Evolutionary conservation across 2,888 invertebrate species (phyloP).

Genomic region (Volucella zonaria): DNA sequence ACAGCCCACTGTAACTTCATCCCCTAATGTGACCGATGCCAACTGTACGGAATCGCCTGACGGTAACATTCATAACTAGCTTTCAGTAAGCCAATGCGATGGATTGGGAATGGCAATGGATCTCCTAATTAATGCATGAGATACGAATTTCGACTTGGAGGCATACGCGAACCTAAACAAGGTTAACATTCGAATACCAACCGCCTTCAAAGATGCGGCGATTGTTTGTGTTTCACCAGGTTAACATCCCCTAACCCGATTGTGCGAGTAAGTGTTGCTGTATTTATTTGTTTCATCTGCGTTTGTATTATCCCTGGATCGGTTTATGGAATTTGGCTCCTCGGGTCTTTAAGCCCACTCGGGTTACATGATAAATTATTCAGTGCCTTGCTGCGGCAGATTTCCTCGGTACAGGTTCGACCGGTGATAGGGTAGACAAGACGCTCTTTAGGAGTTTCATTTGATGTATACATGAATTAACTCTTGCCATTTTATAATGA

Average conservation of each 20-base stretch:
- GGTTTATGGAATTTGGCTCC: slow-evolving; percentile 7
- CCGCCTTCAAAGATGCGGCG: slow-evolving; percentile 28
- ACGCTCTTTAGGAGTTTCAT: background rate
- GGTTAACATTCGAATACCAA: background rate
- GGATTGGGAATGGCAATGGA: slow-evolving; percentile 22
- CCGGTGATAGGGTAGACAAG: background rate
- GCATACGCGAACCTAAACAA: background rate
- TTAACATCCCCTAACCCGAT: background rate
- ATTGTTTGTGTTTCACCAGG: slow-evolving; percentile 25
- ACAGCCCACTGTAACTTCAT: background rate
- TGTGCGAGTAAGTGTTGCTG: background rate
- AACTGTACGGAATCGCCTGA: slow-evolving; percentile 6
- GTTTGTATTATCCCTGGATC: slow-evolving; percentile 26
- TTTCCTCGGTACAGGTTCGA: background rate
- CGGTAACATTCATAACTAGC: slow-evolving; percentile 40
- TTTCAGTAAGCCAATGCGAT: slow-evolving; percentile 17
- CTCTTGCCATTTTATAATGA: slow-evolving; percentile 23
- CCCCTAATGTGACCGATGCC: background rate
- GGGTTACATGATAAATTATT: slow-evolving; percentile 22
- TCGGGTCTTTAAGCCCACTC: slow-evolving; percentile 16
- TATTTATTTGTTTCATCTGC: slow-evolving; percentile 19
- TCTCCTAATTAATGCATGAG: slow-evolving; percentile 52
- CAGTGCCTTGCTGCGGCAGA: slow-evolving; percentile 17
- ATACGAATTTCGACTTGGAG: slow-evolving; percentile 25
- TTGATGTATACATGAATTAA: slow-evolving; percentile 19